These are phyloP conservation scores for Trichacis sp. DNA, from an alignment of 2,888 invertebrate species.

Conservation along the genomic window DNA sequence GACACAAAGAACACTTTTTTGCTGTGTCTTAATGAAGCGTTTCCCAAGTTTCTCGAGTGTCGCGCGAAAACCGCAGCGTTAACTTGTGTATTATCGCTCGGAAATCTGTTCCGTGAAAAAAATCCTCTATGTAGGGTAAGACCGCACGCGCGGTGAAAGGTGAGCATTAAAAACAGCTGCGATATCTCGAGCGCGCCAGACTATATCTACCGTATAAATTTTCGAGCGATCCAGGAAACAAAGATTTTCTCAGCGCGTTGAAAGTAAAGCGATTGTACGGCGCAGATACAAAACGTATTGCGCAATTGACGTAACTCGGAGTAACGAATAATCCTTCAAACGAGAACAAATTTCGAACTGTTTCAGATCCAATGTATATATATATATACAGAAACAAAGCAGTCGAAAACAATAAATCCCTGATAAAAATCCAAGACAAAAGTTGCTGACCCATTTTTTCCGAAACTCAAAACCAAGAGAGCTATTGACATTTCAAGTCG, in stretches of 20 bases:
- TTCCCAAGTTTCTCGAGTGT: constrained; percentile 8
- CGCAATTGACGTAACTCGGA: background rate
- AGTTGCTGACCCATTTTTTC: too few species aligned
- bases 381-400: too few species aligned
- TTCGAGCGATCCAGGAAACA: constrained; percentile 7
- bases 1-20: background rate
- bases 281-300: background rate
- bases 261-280: background rate
- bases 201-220: constrained; percentile 7
- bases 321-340: background rate
- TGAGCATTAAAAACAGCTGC: constrained; percentile 30
- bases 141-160: constrained; percentile 54
- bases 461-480: too few species aligned
- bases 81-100: constrained; percentile 12
- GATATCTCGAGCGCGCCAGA: background rate
- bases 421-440: too few species aligned
- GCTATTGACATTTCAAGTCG: too few species aligned
- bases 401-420: too few species aligned
- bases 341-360: too few species aligned
- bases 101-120: constrained; percentile 36
- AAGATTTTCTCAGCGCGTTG: constrained; percentile 5
- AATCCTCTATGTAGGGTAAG: constrained; percentile 33
- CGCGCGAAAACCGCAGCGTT: constrained; percentile 19
- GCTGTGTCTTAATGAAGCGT: background rate
- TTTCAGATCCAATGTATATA: too few species aligned